Percentiles rank a stretch among this genome's conserved stretches.
phyloP scores from a whole-genome alignment of 1,140 invertebrate genomes.

The Drosophila suzukii region DNA sequence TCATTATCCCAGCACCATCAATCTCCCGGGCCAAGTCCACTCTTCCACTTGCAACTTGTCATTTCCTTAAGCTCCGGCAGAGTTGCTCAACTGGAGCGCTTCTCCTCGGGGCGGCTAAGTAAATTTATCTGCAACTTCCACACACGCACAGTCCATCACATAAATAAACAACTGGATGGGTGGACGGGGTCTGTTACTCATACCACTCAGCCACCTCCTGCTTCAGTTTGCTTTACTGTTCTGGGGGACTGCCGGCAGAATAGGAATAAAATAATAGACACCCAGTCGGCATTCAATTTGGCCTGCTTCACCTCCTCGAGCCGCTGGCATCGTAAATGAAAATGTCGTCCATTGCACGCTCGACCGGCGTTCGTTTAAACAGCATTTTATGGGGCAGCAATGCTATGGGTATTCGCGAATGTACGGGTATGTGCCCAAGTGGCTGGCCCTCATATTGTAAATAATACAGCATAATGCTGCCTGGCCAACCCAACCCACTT shows the following conservation, averaged over 20 bases:
- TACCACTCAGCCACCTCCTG: background rate
- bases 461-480: slow-evolving; percentile 71
- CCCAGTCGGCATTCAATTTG: slow-evolving; percentile 48
- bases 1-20: slow-evolving; percentile 42
- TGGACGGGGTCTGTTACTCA: slow-evolving; percentile 11
- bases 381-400: slow-evolving; percentile 58
- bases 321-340: slow-evolving; percentile 64
- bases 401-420: slow-evolving; percentile 15
- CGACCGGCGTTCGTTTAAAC: slow-evolving; percentile 48
- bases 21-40: slow-evolving; percentile 44
- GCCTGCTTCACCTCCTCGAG: slow-evolving; percentile 21
- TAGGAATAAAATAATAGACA: slow-evolving; percentile 79
- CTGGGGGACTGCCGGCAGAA: slow-evolving; percentile 35
- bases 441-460: slow-evolving; percentile 65
- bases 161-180: slow-evolving; percentile 78
- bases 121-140: slow-evolving; percentile 75
- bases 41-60: slow-evolving; percentile 54
- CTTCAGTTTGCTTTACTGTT: background rate
- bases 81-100: slow-evolving; percentile 35
- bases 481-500: slow-evolving; percentile 14
- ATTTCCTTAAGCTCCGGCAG: slow-evolving; percentile 50
- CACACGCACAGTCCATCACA: slow-evolving; percentile 69
- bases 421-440: slow-evolving; percentile 9
- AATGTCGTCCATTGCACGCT: slow-evolving; percentile 74
- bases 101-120: slow-evolving; percentile 50